Base-by-base conservation (phyloP, 1,140 invertebrate genomes). In the Diachasmimorpha longicaudata region DNA sequence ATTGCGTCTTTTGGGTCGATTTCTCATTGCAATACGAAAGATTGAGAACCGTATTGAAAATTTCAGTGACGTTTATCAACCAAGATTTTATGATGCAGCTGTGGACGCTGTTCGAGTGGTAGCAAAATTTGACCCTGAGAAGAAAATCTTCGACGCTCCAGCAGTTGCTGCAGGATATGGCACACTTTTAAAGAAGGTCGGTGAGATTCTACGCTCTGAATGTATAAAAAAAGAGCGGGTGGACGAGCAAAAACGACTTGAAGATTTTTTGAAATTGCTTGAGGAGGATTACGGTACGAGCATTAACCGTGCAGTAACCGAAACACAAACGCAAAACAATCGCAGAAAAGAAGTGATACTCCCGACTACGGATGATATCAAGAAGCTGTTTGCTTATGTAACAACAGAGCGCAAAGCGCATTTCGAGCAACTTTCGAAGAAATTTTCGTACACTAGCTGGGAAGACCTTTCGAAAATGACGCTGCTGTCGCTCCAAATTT, bases 211-310 rank as follows among this genome's bases (percentile, higher is more conserved):
- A 8, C 16, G 39, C 14, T 74, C 79, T 2, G 55, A 46, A 25
- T 79, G 48, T 19, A 79, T 78, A 3, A 77, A 76, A 58, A 39
- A 25, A 39, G 55, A 79, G 48, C 39, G 70, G 13, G 71, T 36
- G 25, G 70, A 72, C n/a, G 71, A 76, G 14, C 76, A 76, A 63
- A 74, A n/a, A 19, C 44, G 67, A 8, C 55, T 63, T n/a, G 76
- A 79, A 78, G 67, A 79, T 68, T 79, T 74, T 44, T 16, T 79
- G 0, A 79, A 78, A 23, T 36, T 78, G 21, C 37, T 79, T 6
- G 74, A 11, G 1, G 79, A 78, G 23, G 76, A 79, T 25, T 78
- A 52, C 23, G n/a, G 42, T 0, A 74, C 70, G 0, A 71, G 66
- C 5, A 71, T 79, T 14, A 52, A 66, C 23, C 31, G 71, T 0